Base-by-base conservation (phyloP, 2,888 invertebrate genomes). In the Seladonia tumulorum region DNA sequence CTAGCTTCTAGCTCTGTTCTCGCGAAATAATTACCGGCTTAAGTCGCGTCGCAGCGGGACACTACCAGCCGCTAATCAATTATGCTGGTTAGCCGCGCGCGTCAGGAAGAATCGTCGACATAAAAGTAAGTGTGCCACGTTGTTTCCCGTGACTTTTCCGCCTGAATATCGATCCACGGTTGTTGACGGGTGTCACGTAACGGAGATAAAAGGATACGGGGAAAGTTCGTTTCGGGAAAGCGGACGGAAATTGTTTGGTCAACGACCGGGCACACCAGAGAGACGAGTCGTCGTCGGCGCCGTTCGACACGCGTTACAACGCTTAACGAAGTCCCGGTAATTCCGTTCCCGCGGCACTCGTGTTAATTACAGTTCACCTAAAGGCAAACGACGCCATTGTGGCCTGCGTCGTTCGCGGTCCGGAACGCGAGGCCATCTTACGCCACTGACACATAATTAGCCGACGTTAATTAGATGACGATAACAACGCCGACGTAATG, bases 391-490 rank as follows among this genome's bases (percentile, higher is more conserved):
- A 53, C 68, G 42, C 53, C 78, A 53, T 77, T 76, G 75, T 45
- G 22, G 35, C 42, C 42, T 68, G 53, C 53, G 75, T 53, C 57
- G 72, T 72, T 77, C 45, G 81, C 71, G 76, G 76, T 45, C 29
- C 72, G 39, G 71, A 71, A 42, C 45, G 45, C 63, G 53, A 25
- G 68, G 70, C 60, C 60, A 53, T 81, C 81, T 86, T 81, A 76
- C 25, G 66, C 25, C 45, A 49, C 81, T 45, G 76, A 76, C 79
- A 63, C 78, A 81, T 85, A 86, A 86, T 86, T 86, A 85, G 66
- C 78, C 53, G 66, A 35, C 76, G 79, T 79, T 86, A 86, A 85
- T 86, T 86, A 81, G 78, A 79, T 72, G 35, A 25, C 76, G 85
- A 72, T 81, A 78, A 86, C 60, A 77, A 45, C 47, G 10, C 79